Evolutionary conservation across 2,113 vertebrate genomes (phyloP), one percentile per base, ranked within the genome.

Genomic region (Sinocyclocheilus maitianheensis): DNA sequence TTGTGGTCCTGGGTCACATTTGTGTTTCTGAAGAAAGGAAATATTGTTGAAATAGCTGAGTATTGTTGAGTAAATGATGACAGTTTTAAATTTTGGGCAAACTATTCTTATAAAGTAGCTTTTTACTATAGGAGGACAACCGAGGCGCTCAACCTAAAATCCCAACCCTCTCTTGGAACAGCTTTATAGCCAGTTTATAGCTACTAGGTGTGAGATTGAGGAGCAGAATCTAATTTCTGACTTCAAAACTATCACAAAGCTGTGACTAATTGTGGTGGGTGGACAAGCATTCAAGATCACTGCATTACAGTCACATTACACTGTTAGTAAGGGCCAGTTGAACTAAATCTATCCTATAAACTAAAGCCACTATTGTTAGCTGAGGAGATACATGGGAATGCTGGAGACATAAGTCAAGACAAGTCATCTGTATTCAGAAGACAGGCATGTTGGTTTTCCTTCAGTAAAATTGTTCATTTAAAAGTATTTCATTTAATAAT

Each of bases 401-500:
- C 22, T 62, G 30, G 26, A 11, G 18, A 24, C 8, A 63, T 55
- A 40, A 60, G 26, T 20, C 4, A 81, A 63, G 22, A 81, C 9
- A 26, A 9, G n/a, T 46, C 3, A 26, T 65, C n/a, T 81, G 37
- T 81, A 60, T 80, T 62, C 22, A 43, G 4, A 58, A 78, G 26
- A 16, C 53, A 78, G 76, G 10, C 26, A 37, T 78, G 77, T 79
- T 79, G 55, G 22, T n/a, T 79, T 79, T 75, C 40, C 22, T 80
- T 80, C 20, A 40, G 55, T 43, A 63, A 22, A 62, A 43, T 63
- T 43, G 34, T 79, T 79, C 1, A 43, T 65, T 46, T 79, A 22
- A 26, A 48, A 75, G 72, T 0, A 75, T 75, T 48, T 48, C 0
- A 75, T 48, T 75, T 75, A 46, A 5, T 48, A 48, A 79, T n/a